These are phyloP conservation scores for Opisthocomus hoazin DNA, from an alignment of 2,113 vertebrate species.

Conservation along the genomic window DNA sequence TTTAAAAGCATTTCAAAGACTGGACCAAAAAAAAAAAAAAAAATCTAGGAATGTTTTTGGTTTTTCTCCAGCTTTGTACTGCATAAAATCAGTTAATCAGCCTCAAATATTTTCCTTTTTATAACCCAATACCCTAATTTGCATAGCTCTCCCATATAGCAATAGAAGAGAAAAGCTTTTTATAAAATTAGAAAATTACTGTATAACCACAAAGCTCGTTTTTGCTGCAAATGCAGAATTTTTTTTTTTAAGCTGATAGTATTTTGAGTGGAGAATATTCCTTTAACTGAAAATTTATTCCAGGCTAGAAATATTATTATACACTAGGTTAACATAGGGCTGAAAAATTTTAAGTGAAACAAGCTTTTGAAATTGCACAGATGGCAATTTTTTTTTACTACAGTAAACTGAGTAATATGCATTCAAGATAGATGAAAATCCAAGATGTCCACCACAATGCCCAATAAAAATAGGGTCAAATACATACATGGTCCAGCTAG, in stretches of 20 bases:
- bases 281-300: neutral
- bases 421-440: neutral
- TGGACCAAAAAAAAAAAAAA: neutral
- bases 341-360: neutral
- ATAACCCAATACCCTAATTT: neutral
- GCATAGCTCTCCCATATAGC: neutral
- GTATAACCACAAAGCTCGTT: neutral
- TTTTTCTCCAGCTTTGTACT: neutral
- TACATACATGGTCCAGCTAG: neutral
- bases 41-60: neutral
- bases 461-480: neutral
- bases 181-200: slow-evolving; percentile 1
- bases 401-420: neutral
- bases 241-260: neutral
- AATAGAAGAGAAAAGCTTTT: neutral
- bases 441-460: neutral
- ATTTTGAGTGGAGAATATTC: neutral
- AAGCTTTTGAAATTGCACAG: neutral
- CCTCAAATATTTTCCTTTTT: slow-evolving; percentile 11
- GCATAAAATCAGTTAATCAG: neutral
- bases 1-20: neutral
- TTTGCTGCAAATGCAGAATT: neutral
- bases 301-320: neutral
- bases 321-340: neutral
- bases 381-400: neutral